Evolutionary conservation across 2,888 invertebrate species (phyloP), one percentile per base, ranked within the genome.

Genomic region (Parasteatoda lunata): DNA sequence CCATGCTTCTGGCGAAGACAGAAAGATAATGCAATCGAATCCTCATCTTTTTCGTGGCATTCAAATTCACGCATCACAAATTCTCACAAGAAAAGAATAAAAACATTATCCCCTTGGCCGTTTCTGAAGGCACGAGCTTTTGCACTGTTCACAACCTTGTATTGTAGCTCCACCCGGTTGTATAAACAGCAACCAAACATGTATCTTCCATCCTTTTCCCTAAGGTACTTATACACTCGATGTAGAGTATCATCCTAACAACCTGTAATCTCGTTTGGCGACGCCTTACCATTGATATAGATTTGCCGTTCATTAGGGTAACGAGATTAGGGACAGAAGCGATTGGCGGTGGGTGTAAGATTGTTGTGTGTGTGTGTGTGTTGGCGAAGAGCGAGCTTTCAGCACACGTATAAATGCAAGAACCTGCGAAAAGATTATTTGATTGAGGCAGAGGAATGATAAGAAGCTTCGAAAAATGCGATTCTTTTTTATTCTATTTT

Each of bases 301-400:
- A 85, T 85, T 85, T 85, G 80, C 80, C 66, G 85, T 85, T 85
- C 85, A 85, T 85, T 85, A 85, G 85, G 51, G 76, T 85, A 85
- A 85, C 85, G 71, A 85, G 85, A 85, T 85, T 85, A 85, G 47
- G 79, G 71, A 79, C 71, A 80, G 77, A 84, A 77, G 84, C 80
- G 85, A 76, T 80, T 79, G 84, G 68, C 72, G 45, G 45, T 66
- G 47, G 64, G 66, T 52, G 15, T 15, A 48, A 5, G 30, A 30
- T 30, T 30, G 30, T 30, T 30, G 30, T 30, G 59, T 59, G 59
- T 13, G 54, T 54, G 54, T 59, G 59, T 30, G 66, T 52, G 69
- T 30, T 54, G 48, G 48, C 47, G 65, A 52, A 49, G 49, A 51
- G 66, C 0, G 30, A 30, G 68, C 68, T 52, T 59, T n/a, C 59